Evolutionary conservation across 2,797 vertebrate genomes (phyloP), one percentile per base, ranked within the genome.

Genomic region (Artibeus jamaicensis): DNA sequence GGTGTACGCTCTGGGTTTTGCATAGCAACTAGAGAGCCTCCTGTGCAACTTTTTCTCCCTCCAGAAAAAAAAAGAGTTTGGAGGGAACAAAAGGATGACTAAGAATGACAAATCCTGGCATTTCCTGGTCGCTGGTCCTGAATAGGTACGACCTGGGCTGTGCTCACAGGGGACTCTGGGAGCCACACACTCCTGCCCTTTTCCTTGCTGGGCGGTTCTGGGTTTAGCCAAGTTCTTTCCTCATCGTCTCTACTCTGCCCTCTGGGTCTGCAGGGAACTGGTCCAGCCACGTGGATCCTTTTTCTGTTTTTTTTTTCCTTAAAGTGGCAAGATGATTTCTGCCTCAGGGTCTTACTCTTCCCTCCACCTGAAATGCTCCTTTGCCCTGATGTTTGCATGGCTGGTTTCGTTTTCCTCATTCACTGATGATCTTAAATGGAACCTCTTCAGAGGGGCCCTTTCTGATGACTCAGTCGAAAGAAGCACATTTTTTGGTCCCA

Each of bases 321-420:
- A 70, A 95, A 82, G 57, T 53, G 77, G 50, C 73, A 85, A 59
- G 12, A 92, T 84, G 65, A 74, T 90, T 81, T 93, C 78, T 57
- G 53, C 82, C 73, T 65, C 46, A 50, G 65, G 78, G 71, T n/a
- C 39, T 94, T 82, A 48, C 29, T 74, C 78, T 70, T 78, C 42
- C 32, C 32, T 89, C 57, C n/a, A 48, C n/a, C 73, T 57, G 34
- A 59, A 85, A 85, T 57, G 71, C 84, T 94, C 67, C 88, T 77
- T 86, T 48, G 65, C 82, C 44, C 26, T 44, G 11, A n/a, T 67
- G 89, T 81, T 70, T 82, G 50, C 88, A 89, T 50, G 19, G 37
- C 29, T 67, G 34, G 44, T 82, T 93, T 83, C 82, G 83, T 68
- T 16, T 81, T 55, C 86, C 55, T 29, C 59, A 67, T 55, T 93